phyloP scores from a whole-genome alignment of 2,888 invertebrate species.

The Eilema caniola region DNA sequence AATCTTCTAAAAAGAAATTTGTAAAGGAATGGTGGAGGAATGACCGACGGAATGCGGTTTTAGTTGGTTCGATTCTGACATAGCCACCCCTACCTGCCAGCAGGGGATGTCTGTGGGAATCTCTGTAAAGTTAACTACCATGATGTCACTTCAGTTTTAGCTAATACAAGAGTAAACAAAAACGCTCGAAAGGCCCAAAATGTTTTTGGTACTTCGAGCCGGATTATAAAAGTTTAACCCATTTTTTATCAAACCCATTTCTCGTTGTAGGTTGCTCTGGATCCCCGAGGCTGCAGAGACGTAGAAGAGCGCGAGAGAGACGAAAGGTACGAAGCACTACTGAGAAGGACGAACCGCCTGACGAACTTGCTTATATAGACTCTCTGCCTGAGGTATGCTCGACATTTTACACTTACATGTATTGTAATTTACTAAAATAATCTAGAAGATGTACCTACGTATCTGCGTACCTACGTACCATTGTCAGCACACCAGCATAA shows the following conservation, averaged over 20 bases:
- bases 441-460: background rate
- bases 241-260: background rate
- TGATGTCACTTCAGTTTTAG: no score
- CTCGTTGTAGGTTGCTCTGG: slow-evolving; percentile 88
- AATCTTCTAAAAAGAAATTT: no score
- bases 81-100: no score
- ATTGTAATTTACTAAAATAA: background rate
- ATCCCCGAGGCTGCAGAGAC: slow-evolving; percentile 93
- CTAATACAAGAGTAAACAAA: no score
- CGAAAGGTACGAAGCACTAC: slow-evolving; percentile 74
- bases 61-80: background rate
- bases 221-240: background rate
- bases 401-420: background rate
- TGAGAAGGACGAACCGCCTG: slow-evolving; percentile 82
- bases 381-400: slow-evolving; percentile 92
- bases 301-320: slow-evolving; percentile 87
- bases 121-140: no score
- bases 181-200: no score
- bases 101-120: no score
- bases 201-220: background rate
- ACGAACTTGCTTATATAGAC: slow-evolving; percentile 93
- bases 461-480: background rate
- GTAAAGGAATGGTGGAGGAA: no score
- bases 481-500: background rate
- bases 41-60: background rate